phyloP scores from a whole-genome alignment of 1,140 invertebrate species.

The Lepidurus arcticus region DNA sequence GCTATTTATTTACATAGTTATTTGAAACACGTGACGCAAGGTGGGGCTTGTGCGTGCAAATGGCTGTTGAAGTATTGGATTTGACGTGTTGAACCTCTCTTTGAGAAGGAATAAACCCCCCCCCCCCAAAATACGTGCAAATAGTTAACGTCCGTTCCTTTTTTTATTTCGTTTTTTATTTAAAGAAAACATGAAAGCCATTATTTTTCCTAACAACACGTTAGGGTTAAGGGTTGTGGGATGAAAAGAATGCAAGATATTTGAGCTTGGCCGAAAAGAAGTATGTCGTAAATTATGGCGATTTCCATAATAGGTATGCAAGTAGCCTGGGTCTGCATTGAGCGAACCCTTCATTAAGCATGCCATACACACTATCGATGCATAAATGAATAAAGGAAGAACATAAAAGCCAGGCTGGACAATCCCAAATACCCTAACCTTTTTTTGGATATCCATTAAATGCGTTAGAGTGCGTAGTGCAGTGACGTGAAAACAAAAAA shows the following conservation, averaged over 20 bases:
- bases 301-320: conserved; percentile 22
- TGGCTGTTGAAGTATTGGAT: neutral
- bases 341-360: conserved; percentile 21
- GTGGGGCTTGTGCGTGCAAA: neutral
- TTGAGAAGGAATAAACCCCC: neutral
- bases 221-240: neutral
- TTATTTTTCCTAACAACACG: conserved; percentile 7
- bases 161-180: neutral
- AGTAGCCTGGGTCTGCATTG: conserved; percentile 16
- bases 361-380: conserved; percentile 18
- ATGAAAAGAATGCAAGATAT: conserved; percentile 22
- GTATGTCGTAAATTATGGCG: conserved; percentile 9
- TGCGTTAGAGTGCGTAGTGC: neutral
- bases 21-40: conserved; percentile 8
- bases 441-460: neutral
- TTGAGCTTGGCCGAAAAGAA: conserved; percentile 13
- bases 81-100: neutral
- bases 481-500: too few relatives aligned
- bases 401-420: neutral
- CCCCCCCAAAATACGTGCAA: neutral
- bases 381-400: conserved; percentile 22
- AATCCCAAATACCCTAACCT: conserved; percentile 6
- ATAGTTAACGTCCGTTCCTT: neutral
- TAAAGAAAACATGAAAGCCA: conserved; percentile 1
- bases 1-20: neutral